Percentiles rank a stretch among this genome's conserved stretches.
phyloP scores from a whole-genome alignment of 1,140 invertebrate species.

The Gerris buenoi region DNA sequence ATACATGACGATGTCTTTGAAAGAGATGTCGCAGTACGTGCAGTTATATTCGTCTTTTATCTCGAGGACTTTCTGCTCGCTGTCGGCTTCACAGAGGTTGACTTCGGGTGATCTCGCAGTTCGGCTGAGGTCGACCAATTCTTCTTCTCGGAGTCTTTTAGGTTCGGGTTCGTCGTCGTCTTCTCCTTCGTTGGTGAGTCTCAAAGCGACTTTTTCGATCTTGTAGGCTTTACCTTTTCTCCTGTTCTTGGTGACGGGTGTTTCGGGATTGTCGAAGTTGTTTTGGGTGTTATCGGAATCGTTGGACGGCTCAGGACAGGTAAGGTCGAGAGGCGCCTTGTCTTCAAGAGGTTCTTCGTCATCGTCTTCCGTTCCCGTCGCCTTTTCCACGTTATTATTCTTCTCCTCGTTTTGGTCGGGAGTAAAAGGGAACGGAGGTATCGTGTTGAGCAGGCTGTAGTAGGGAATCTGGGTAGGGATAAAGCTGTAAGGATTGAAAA shows the following conservation, averaged over 20 bases:
- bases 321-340: slow-evolving; percentile 21
- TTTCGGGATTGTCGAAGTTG: slow-evolving; percentile 18
- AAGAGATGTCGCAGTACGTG: slow-evolving; percentile 74
- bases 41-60: slow-evolving; percentile 44
- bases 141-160: slow-evolving; percentile 6
- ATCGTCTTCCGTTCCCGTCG: background rate
- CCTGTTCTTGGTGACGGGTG: slow-evolving; percentile 42
- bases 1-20: slow-evolving; percentile 81
- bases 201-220: slow-evolving; percentile 28
- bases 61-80: slow-evolving; percentile 4
- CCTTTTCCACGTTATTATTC: slow-evolving; percentile 16
- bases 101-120: background rate
- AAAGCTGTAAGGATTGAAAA: slow-evolving; percentile 15
- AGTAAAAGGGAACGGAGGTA: slow-evolving; percentile 10
- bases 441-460: slow-evolving; percentile 17
- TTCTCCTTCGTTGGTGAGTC: slow-evolving; percentile 20
- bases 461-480: slow-evolving; percentile 19
- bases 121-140: background rate
- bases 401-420: slow-evolving; percentile 11
- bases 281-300: background rate
- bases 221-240: slow-evolving; percentile 67
- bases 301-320: slow-evolving; percentile 13
- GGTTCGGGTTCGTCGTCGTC: slow-evolving; percentile 28
- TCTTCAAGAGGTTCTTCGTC: slow-evolving; percentile 5
- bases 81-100: slow-evolving; percentile 9